Base-by-base conservation (phyloP, 1,140 invertebrate genomes). In the Drosophila carrolli region DNA sequence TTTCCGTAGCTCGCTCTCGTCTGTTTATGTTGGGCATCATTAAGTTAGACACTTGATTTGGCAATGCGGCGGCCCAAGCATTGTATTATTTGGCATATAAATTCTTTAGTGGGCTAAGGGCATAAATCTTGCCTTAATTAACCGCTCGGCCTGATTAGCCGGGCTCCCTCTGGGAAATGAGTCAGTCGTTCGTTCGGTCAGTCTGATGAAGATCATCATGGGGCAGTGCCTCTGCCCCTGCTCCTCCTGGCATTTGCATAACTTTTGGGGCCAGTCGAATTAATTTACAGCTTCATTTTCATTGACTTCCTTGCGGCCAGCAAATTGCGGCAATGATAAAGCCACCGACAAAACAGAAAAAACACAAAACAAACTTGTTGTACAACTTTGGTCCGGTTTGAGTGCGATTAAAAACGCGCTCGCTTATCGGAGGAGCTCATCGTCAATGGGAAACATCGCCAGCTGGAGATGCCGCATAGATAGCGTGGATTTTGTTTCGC, bases 41-140 rank as follows among this genome's bases (percentile, higher is more conserved):
- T 88, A 88, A 88, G 76, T 89, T 79, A 89, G 80, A 89, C 83
- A 88, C 83, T 89, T 89, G 84, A 88, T 88, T 88, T 88, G 80
- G 83, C 84, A 88, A 88, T 88, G 57, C 58, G 67, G 55, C 40
- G 38, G 58, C 68, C 46, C 54, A 68, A 46, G 74, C 62, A 68
- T 83, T 86, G 79, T 86, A 88, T 86, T 89, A 86, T 89, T 86
- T 88, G 83, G 75, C 83, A 89, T 88, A 86, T 83, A 86, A 77
- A 86, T 88, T 79, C 74, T 62, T 88, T 70, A 61, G 51, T 78
- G 55, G 68, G 70, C 57, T 61, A 78, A 59, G 77, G 71, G 75
- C 75, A 86, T 86, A 86, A 88, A 86, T 86, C 79, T 88, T 74
- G 58, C 54, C 81, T 88, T 86, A 86, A 86, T 86, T 77, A 83